Percentiles rank a stretch among this genome's conserved stretches.
These are phyloP conservation scores for Aix galericulata DNA, from an alignment of 2,113 vertebrate genomes.

Conservation along the genomic window DNA sequence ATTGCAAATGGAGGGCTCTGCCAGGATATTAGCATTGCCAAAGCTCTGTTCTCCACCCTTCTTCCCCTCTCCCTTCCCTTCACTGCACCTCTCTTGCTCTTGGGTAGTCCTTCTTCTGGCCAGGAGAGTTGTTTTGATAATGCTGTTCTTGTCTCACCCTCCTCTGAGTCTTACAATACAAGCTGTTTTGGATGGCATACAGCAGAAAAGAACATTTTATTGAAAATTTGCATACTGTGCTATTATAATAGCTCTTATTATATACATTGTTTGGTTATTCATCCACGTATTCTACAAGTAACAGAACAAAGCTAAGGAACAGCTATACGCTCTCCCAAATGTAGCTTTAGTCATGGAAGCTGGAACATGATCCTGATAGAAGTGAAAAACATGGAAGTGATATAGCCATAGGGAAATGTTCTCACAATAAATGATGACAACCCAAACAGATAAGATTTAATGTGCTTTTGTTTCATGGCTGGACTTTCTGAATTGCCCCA, in stretches of 20 bases:
- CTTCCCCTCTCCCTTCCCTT: background rate
- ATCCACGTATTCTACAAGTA: background rate
- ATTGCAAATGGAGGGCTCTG: background rate
- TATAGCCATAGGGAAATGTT: background rate
- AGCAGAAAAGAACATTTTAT: constrained; percentile 3
- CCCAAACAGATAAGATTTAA: background rate
- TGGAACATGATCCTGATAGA: background rate
- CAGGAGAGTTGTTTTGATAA: background rate
- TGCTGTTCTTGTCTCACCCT: background rate
- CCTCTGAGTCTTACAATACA: background rate
- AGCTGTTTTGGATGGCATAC: background rate
- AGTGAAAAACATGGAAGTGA: background rate
- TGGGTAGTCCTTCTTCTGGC: background rate
- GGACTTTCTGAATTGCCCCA: background rate
- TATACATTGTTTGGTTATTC: background rate
- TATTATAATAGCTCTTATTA: background rate
- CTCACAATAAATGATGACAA: background rate
- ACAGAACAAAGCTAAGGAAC: background rate
- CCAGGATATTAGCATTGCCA: background rate
- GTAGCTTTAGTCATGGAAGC: background rate
- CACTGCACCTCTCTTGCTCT: background rate
- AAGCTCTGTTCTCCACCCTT: background rate
- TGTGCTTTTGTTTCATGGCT: background rate
- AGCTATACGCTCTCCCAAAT: background rate
- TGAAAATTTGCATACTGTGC: background rate